Evolutionary conservation across 1,140 invertebrate species (phyloP), one percentile per base, ranked within the genome.

Genomic region (Orussus abietinus): DNA sequence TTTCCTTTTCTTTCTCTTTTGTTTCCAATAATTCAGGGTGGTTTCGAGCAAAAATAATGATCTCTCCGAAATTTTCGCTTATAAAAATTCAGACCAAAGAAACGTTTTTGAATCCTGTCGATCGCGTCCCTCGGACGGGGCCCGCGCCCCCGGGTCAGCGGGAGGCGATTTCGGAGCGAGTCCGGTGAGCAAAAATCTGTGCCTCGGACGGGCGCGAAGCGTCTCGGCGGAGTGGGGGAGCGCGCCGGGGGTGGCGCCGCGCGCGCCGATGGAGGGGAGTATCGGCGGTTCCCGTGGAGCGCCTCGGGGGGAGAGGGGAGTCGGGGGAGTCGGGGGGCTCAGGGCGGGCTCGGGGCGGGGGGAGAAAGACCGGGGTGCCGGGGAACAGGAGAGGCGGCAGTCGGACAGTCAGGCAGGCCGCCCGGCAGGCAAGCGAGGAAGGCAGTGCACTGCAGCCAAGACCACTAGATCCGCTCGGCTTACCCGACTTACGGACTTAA

Each of bases 401-500:
- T 68, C 63, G 65, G 66, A 69, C 64, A 69, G 68, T 65, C 61
- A 71, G 60, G 62, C 65, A 65, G 59, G 60, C 59, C 46, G 52
- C 42, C 52, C 48, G 55, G 44, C 54, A 51, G 48, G 56, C 47
- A 35, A 31, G 20, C 37, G 33, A 56, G 55, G 56, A 47, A 57
- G 53, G 52, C 49, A 52, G 55, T 56, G 56, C 62, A 64, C 44
- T n/a, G n/a, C 56, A 63, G 59, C 57, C 64, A 57, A 66, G 59
- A 67, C 59, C 64, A 59, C 60, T 63, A 64, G 67, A 66, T 68
- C 66, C 64, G 53, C 47, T 51, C 49, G 66, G 62, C 63, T 69
- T 68, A 66, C 39, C 45, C 59, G 69, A 72, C 69, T 72, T 70
- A 69, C 53, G 59, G 58, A 68, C 59, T 69, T 69, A 68, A 72